Base-by-base conservation (phyloP, 2,797 vertebrate genomes). In the Galagoides demidoff region DNA sequence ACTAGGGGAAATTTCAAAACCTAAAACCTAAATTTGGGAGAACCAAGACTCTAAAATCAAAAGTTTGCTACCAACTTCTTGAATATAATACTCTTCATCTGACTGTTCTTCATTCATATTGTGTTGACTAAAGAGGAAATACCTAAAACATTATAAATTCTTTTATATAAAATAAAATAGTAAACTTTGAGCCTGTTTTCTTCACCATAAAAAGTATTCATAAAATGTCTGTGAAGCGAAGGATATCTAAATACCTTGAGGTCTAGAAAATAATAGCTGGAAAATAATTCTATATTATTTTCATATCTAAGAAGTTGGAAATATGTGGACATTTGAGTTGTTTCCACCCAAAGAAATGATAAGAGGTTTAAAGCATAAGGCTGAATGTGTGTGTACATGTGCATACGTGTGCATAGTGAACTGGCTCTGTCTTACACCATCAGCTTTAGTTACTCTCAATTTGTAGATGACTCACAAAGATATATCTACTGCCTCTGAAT, bases 1-100 rank as follows among this genome's bases (percentile, higher is more conserved):
- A 59, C 85, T 29, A 68, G 4, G 86, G 85, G 71, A 87, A 81
- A 92, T 96, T 96, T 94, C 93, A 85, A 96, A 96, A 85, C 68
- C 39, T 43, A 31, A 81, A 11, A 7, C 57, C 20, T 29, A 52
- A 73, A 11, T 89, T 84, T 23, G 71, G 8, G 55, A 79, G 61
- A 87, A 93, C 25, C 7, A 25, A 71, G 71, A 13, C 34, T 34
- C 45, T 78, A 45, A 59, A 81, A 37, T 10, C 6, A 86, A 45
- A 84, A 45, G 22, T 87, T 84, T 86, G 49, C 2, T 2, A 3
- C 9, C 17, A 12, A 7, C 2, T 14, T 76, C 7, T 17, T 0
- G 0, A 64, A 87, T 52, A 82, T 22, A 22, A 1, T 86, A 63
- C 31, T 88, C 49, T 61, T 84, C n/a, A 76, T 66, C 63, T 83